phyloP scores from a whole-genome alignment of 2,797 vertebrate genomes.

The Manis pentadactyla region DNA sequence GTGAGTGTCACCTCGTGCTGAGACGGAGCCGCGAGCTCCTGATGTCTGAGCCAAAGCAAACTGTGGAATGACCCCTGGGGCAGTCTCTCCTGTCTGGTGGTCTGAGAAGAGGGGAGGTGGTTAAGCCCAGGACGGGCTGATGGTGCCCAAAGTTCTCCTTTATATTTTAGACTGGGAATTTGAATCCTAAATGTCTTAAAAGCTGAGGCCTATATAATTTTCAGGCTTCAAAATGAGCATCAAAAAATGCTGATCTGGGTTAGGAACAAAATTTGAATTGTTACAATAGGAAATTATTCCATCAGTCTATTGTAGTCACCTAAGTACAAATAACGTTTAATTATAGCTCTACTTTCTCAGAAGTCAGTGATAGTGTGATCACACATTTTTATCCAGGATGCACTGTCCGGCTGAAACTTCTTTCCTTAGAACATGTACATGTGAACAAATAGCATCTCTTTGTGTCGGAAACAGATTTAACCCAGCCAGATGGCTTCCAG shows the following conservation, averaged over 20 bases:
- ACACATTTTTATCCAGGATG: not conserved
- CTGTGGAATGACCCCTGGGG: not conserved
- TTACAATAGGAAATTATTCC: not conserved
- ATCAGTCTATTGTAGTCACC: not conserved
- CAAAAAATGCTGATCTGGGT: not conserved
- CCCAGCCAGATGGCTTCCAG: accelerated
- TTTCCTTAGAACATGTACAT: not conserved
- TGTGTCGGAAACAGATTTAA: not conserved
- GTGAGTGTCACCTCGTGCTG: not conserved
- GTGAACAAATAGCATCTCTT: not conserved
- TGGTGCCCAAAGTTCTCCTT: not conserved
- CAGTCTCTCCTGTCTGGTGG: too few species aligned
- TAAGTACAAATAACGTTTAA: not conserved
- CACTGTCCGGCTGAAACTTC: not conserved
- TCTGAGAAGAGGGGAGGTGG: not conserved
- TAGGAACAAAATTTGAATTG: not conserved
- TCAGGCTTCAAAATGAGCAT: not conserved
- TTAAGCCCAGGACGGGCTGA: too few species aligned
- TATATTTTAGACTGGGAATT: not conserved
- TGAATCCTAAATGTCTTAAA: not conserved
- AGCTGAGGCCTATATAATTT: not conserved
- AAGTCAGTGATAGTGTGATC: not conserved
- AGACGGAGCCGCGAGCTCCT: not conserved
- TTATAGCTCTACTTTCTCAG: not conserved
- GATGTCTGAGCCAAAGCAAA: not conserved